These are phyloP conservation scores for Tinea trinotella DNA, from an alignment of 2,888 invertebrate genomes.

Conservation along the genomic window DNA sequence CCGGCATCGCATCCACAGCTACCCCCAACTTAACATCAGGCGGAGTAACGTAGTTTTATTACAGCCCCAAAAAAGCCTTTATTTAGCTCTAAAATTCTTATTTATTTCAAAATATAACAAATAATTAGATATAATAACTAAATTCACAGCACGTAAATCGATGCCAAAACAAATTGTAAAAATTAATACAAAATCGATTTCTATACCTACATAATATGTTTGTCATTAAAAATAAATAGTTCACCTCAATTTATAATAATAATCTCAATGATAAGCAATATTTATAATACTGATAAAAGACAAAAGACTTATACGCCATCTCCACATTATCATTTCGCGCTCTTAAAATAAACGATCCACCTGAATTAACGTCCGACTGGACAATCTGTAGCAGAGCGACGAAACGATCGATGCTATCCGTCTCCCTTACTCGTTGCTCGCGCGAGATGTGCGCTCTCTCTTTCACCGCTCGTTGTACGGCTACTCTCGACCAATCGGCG, in stretches of 20 bases:
- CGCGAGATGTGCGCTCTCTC: constrained; percentile 58
- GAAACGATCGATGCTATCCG: constrained; percentile 46
- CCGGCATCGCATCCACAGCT: no score
- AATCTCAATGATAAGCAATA: constrained; percentile 11
- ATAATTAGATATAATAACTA: no score
- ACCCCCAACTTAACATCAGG: no score
- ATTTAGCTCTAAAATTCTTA: no score
- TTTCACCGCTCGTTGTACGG: constrained; percentile 51
- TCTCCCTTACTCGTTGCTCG: constrained; percentile 52
- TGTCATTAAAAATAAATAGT: constrained; percentile 2
- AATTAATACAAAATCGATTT: no score
- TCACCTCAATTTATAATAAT: constrained; percentile 18
- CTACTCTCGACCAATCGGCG: constrained; percentile 66
- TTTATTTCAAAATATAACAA: no score
- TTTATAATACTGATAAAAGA: constrained; percentile 37
- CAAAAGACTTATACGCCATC: constrained; percentile 47
- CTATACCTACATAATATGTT: no score
- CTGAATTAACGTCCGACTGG: constrained; percentile 49
- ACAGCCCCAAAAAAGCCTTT: no score
- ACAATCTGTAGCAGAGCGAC: constrained; percentile 55
- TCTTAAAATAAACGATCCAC: constrained; percentile 55
- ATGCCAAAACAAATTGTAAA: no score
- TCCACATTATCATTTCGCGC: constrained; percentile 60
- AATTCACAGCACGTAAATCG: no score
- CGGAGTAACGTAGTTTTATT: no score